Percentiles rank a stretch among this genome's conserved stretches.
These are phyloP conservation scores for Hemaris fuciformis DNA, from an alignment of 2,888 invertebrate genomes.

Conservation along the genomic window DNA sequence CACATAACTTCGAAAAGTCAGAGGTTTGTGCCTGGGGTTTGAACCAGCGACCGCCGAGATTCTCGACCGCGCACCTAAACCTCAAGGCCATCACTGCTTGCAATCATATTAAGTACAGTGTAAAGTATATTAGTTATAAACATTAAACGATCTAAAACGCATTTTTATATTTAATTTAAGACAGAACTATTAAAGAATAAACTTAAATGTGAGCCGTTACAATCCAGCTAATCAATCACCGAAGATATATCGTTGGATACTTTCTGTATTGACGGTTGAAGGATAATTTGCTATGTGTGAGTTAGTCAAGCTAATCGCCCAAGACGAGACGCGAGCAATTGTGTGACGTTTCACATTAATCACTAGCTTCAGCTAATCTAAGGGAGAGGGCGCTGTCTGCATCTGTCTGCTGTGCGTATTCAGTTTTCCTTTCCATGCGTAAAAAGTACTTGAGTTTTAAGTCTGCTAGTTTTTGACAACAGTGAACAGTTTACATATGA, in stretches of 20 bases:
- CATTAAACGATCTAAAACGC: no score
- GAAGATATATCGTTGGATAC: conserved; percentile 3
- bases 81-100: no score
- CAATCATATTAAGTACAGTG: no score
- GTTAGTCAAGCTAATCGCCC: conserved; percentile 34
- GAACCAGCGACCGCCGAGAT: no score
- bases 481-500: no score
- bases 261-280: conserved; percentile 12
- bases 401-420: background rate
- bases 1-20: no score
- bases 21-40: no score
- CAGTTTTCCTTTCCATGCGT: background rate
- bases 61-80: no score
- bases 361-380: conserved; percentile 19
- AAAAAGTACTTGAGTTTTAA: background rate
- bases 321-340: conserved; percentile 24
- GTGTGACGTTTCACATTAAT: conserved; percentile 31
- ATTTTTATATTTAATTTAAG: no score
- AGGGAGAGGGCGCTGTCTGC: background rate
- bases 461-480: no score
- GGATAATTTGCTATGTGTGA: conserved; percentile 25
- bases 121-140: no score
- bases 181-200: background rate
- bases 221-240: background rate
- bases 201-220: background rate